Evolutionary conservation across 1,140 invertebrate species (phyloP).

Genomic region (Hycleus cichorii): DNA sequence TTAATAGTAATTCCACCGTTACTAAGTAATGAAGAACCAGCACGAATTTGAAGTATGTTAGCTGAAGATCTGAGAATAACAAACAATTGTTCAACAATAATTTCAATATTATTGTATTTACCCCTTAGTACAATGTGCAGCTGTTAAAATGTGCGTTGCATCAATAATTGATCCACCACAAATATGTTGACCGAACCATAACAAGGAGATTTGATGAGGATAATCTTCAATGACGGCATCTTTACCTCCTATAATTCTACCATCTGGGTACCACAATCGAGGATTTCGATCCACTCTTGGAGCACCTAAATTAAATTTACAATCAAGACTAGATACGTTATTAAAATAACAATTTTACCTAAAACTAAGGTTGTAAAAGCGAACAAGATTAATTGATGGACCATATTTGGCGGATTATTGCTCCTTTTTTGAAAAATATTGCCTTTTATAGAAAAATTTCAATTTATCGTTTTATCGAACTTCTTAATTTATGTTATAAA

Average conservation of each 20-base stretch:
- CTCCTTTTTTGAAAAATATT: too few species aligned
- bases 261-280: conserved; percentile 18
- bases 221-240: conserved; percentile 48
- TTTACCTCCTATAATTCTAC: conserved; percentile 56
- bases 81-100: neutral
- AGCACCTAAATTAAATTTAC: neutral
- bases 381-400: too few species aligned
- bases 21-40: neutral
- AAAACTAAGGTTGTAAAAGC: neutral
- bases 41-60: neutral
- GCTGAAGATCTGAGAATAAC: neutral
- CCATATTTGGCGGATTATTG: too few species aligned
- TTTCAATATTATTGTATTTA: neutral
- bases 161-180: conserved; percentile 58
- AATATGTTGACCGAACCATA: conserved; percentile 43
- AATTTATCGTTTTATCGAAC: too few species aligned
- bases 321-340: neutral
- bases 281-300: neutral
- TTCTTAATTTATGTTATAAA: too few species aligned
- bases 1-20: conserved; percentile 36
- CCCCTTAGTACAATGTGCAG: conserved; percentile 49
- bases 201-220: conserved; percentile 54
- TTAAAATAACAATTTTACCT: neutral
- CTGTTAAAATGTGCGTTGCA: conserved; percentile 50
- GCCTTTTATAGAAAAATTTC: too few species aligned